Evolutionary conservation across 2,113 vertebrate species (phyloP).

Genomic region (Gallinago jamesoni): DNA sequence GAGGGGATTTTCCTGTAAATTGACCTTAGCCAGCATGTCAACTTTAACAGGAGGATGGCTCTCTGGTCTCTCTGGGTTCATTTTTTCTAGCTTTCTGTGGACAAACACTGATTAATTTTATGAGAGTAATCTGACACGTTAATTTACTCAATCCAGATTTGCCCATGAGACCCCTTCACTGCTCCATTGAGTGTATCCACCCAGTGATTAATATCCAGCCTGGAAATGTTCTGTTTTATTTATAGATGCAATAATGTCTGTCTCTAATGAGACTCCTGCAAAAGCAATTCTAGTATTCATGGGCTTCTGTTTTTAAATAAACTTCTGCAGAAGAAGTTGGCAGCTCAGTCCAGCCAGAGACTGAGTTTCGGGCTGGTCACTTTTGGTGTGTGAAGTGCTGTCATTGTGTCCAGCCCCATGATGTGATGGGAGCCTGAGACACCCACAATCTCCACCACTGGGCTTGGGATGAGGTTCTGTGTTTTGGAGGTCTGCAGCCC

Average conservation of each 20-base stretch:
- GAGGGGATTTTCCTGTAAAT: background rate
- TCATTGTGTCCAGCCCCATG: accelerated
- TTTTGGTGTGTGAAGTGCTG: background rate
- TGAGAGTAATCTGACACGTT: background rate
- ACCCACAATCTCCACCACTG: background rate
- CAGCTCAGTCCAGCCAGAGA: background rate
- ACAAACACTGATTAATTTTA: background rate
- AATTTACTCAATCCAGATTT: background rate
- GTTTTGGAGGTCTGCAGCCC: background rate
- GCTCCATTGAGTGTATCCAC: background rate
- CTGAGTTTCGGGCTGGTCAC: accelerated
- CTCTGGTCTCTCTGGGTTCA: background rate
- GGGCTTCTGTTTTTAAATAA: background rate
- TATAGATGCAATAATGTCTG: background rate
- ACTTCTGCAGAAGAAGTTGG: background rate
- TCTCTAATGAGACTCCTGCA: slow-evolving; percentile 25
- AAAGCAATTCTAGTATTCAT: background rate
- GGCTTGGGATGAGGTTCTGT: accelerated
- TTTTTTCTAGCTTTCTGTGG: background rate
- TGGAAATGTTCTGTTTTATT: slow-evolving; percentile 47
- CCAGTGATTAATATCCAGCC: background rate
- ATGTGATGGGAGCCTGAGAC: background rate
- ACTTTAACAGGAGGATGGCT: too few species aligned
- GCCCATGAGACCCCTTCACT: background rate
- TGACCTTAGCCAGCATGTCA: background rate